These are phyloP conservation scores for Telenomus remus DNA, from an alignment of 1,140 invertebrate genomes.

Conservation along the genomic window DNA sequence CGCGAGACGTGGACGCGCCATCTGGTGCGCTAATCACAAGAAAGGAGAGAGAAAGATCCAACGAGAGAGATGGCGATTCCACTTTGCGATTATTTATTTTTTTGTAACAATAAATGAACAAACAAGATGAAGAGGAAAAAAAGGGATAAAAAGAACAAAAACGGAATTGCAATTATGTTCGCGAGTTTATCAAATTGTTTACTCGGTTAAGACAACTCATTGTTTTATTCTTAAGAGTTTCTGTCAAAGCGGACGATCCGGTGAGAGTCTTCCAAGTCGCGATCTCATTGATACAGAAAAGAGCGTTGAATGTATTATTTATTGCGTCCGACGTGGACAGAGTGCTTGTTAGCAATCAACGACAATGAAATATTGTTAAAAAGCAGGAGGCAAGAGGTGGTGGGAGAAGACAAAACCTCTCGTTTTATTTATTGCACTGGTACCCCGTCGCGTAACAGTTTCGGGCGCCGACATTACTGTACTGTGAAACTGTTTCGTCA, in stretches of 20 bases:
- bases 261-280: slow-evolving; percentile 37
- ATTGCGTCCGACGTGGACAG: slow-evolving; percentile 8
- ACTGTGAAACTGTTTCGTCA: slow-evolving; percentile 18
- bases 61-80: too few species aligned
- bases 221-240: too few species aligned
- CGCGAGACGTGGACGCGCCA: neutral
- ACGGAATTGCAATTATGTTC: too few species aligned
- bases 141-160: too few species aligned
- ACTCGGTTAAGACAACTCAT: too few species aligned
- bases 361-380: slow-evolving; percentile 10
- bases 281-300: neutral
- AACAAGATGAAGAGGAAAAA: too few species aligned
- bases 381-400: too few species aligned
- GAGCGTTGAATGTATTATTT: slow-evolving; percentile 4
- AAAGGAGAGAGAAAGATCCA: slow-evolving; percentile 12
- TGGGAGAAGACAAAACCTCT: slow-evolving; percentile 9
- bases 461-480: slow-evolving; percentile 15
- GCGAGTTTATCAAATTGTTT: too few species aligned
- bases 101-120: too few species aligned
- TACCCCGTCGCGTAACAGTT: slow-evolving; percentile 18
- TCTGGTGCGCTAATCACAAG: neutral
- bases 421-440: slow-evolving; percentile 25
- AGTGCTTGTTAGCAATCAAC: slow-evolving; percentile 14
- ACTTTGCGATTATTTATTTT: too few species aligned
- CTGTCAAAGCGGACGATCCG: slow-evolving; percentile 8